Conservation (phyloP, 1,140 invertebrate species). For the Meloidogyne exigua region DNA sequence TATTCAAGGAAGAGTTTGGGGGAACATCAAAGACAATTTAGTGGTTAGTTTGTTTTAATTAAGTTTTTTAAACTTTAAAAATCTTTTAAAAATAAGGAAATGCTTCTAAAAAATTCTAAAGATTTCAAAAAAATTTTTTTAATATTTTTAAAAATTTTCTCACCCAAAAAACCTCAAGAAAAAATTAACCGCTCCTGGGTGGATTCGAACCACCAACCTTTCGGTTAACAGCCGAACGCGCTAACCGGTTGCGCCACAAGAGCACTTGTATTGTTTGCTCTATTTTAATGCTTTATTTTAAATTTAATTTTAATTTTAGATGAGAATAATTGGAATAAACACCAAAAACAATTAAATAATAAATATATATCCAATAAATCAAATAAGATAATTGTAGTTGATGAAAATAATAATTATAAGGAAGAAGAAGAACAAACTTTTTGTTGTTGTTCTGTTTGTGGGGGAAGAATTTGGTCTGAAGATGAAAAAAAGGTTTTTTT, state of each 20-base stretch:
- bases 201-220: slow-evolving; percentile 47
- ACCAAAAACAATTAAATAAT: background rate
- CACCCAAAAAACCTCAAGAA: slow-evolving; percentile 2
- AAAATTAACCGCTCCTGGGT: slow-evolving; percentile 41
- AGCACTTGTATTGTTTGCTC: background rate
- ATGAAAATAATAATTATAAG: background rate
- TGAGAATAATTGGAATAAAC: background rate
- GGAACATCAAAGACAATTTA: background rate
- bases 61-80: no score
- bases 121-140: no score
- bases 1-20: background rate
- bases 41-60: background rate
- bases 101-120: no score
- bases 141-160: no score
- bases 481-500: slow-evolving; percentile 2
- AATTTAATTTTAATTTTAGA: no score
- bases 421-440: slow-evolving; percentile 3
- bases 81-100: no score
- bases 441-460: slow-evolving; percentile 23
- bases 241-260: slow-evolving; percentile 48
- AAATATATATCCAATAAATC: background rate
- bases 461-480: slow-evolving; percentile 17
- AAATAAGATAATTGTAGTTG: background rate
- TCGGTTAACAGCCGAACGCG: slow-evolving; percentile 54
- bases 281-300: no score